Percentiles rank a stretch among this genome's conserved stretches.
phyloP scores from a whole-genome alignment of 2,113 vertebrate genomes.

The Bubo blakistoni region DNA sequence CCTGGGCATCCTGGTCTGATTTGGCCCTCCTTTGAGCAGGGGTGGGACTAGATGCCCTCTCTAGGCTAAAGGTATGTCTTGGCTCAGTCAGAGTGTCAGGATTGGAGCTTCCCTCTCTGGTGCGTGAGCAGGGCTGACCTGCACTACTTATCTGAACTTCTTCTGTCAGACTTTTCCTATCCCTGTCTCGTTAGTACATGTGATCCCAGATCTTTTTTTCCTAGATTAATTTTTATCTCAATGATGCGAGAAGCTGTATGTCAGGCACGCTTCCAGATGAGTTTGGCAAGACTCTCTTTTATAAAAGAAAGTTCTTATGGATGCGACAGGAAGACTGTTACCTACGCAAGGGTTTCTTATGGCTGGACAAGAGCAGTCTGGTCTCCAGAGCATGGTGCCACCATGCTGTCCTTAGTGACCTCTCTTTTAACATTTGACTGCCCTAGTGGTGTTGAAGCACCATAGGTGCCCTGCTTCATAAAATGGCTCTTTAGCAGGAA shows the following conservation, averaged over 20 bases:
- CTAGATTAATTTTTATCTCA: background rate
- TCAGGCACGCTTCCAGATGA: accelerated
- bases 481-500: background rate
- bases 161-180: background rate
- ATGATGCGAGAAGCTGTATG: background rate
- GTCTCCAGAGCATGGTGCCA: background rate
- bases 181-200: background rate
- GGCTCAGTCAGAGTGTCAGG: background rate
- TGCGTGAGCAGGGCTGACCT: background rate
- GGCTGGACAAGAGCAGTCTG: background rate
- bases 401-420: background rate
- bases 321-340: background rate
- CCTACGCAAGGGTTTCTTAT: background rate
- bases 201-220: background rate
- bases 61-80: background rate
- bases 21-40: background rate
- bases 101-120: background rate
- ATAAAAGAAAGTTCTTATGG: background rate
- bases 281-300: background rate
- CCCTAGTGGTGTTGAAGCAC: background rate
- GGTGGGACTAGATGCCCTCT: background rate
- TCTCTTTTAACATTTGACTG: background rate
- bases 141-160: background rate
- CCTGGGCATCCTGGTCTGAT: background rate
- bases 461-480: background rate